Evolutionary conservation across 2,888 invertebrate species (phyloP).

Genomic region (Leptinotarsa juncta): DNA sequence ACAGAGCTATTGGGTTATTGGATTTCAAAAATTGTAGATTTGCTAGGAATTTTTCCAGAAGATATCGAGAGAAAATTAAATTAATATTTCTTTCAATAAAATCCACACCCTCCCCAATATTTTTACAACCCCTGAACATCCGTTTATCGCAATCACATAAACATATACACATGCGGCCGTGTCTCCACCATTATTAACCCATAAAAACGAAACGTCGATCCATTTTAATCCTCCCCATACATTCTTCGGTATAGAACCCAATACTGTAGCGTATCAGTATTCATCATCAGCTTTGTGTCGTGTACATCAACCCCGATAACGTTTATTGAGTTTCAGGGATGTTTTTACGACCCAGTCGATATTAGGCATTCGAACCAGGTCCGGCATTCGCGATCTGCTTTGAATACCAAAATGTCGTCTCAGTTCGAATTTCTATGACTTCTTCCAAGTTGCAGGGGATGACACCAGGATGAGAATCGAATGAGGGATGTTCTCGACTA

Average conservation of each 20-base stretch:
- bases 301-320: slow-evolving; percentile 13
- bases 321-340: neutral
- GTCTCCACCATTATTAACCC: neutral
- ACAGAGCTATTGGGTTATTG: too few species aligned
- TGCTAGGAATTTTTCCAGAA: neutral
- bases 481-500: neutral
- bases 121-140: neutral
- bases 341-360: neutral
- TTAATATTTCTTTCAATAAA: neutral
- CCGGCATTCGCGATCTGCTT: neutral
- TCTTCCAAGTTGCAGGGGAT: neutral
- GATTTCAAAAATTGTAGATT: neutral
- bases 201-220: neutral
- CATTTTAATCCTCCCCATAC: neutral
- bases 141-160: neutral
- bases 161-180: neutral
- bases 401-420: slow-evolving; percentile 5
- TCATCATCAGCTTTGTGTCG: slow-evolving; percentile 8
- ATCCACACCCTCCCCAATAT: neutral
- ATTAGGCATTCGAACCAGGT: slow-evolving; percentile 10
- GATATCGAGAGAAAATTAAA: neutral
- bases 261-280: neutral
- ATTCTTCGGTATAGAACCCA: neutral
- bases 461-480: neutral
- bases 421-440: neutral